A percentile compares a stretch with the other conserved stretches of the same genome.
Evolutionary conservation across 2,113 vertebrate species (phyloP).

Genomic region (Notarius lentiginosus): DNA sequence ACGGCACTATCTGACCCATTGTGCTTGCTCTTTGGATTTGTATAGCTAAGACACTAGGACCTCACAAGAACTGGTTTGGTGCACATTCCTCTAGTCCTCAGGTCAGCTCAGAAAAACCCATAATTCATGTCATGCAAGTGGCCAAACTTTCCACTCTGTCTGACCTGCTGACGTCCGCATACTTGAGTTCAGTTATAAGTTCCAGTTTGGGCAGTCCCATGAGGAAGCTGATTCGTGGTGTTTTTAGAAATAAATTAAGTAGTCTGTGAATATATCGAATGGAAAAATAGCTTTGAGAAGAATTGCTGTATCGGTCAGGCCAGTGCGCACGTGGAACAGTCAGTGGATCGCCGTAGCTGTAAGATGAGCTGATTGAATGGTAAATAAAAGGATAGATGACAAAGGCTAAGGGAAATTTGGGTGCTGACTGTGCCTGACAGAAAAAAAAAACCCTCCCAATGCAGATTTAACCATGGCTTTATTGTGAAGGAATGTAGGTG

Average conservation of each 20-base stretch:
- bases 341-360: background rate
- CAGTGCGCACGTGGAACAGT: background rate
- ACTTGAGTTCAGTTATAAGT: constrained; percentile 15
- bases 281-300: background rate
- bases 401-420: background rate
- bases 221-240: background rate
- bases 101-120: background rate
- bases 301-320: background rate
- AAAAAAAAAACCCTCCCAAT: background rate
- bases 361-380: background rate
- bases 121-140: background rate
- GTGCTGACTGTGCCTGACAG: background rate
- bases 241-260: constrained; percentile 28
- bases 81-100: background rate
- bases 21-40: background rate
- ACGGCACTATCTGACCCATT: background rate
- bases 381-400: background rate
- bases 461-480: background rate
- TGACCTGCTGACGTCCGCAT: background rate
- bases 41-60: background rate
- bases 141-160: background rate
- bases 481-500: background rate
- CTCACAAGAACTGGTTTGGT: constrained; percentile 18
- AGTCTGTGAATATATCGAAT: background rate
- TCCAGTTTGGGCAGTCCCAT: constrained; percentile 1